A percentile compares a stretch with the other conserved stretches of the same genome.
Evolutionary conservation across 2,797 vertebrate species (phyloP).

Genomic region (Toxotes lorentzi): DNA sequence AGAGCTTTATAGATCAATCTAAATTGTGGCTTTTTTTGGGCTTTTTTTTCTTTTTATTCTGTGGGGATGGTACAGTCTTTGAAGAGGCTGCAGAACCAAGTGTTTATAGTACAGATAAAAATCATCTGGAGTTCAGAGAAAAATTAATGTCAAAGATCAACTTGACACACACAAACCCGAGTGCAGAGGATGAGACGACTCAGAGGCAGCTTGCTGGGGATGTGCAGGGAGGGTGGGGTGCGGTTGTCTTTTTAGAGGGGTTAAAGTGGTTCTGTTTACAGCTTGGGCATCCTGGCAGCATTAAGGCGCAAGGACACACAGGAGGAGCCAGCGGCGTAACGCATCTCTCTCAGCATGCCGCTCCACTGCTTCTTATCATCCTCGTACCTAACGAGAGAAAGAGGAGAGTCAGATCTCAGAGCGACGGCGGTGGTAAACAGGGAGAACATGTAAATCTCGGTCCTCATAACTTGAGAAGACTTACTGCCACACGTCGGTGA

Average conservation of each 20-base stretch:
- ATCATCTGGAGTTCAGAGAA: conserved; percentile 55
- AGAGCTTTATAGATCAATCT: conserved; percentile 56
- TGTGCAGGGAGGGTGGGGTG: not conserved
- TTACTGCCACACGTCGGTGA: conserved; percentile 99
- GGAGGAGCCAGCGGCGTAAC: conserved; percentile 95
- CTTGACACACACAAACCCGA: conserved; percentile 39
- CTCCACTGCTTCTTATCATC: conserved; percentile 97
- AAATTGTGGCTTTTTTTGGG: conserved; percentile 36
- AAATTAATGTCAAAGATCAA: conserved; percentile 63
- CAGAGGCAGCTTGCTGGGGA: conserved; percentile 21
- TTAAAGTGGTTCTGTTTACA: conserved; percentile 81
- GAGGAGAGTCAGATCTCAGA: not conserved
- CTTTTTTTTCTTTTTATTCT: conserved; percentile 21
- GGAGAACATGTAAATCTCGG: accelerated
- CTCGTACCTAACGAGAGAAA: conserved; percentile 87
- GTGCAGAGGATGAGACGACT: conserved; percentile 43
- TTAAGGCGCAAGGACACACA: conserved; percentile 94
- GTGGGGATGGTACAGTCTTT: conserved; percentile 49
- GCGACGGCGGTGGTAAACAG: not conserved
- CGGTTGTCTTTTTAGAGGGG: not conserved
- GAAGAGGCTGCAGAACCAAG: conserved; percentile 46
- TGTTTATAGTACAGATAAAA: conserved; percentile 60
- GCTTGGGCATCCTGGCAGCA: conserved; percentile 94
- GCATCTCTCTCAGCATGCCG: conserved; percentile 97
- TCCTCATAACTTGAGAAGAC: conserved; percentile 66